Conservation (phyloP, 2,888 invertebrate genomes). For the Erannis defoliaria region DNA sequence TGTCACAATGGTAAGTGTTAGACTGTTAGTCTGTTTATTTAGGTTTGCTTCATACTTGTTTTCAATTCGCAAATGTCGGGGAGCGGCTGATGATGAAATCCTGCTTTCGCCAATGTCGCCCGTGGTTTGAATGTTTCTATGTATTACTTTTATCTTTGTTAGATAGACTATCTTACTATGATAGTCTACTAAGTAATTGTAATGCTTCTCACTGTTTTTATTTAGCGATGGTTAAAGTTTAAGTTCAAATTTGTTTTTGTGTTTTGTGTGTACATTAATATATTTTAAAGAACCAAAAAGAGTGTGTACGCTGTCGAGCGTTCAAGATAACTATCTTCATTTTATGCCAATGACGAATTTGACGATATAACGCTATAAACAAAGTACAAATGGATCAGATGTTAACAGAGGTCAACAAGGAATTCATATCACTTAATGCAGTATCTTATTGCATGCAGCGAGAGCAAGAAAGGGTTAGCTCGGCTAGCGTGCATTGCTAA, state of each 20-base stretch:
- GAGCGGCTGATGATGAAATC: conserved; percentile 33
- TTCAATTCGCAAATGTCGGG: conserved; percentile 30
- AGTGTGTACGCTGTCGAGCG: too few species aligned
- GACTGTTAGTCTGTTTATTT: conserved; percentile 33
- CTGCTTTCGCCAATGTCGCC: conserved; percentile 5
- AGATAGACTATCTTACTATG: too few species aligned
- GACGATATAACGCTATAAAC: too few species aligned
- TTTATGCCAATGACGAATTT: conserved; percentile 2
- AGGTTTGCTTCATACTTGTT: conserved; percentile 52
- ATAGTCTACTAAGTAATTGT: too few species aligned
- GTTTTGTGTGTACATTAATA: too few species aligned
- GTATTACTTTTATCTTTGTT: background rate
- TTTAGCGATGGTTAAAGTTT: too few species aligned
- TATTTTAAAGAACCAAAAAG: too few species aligned
- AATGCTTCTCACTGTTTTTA: too few species aligned
- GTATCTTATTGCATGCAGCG: conserved; percentile 44
- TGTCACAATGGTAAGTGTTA: conserved; percentile 54
- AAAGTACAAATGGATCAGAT: conserved; percentile 30
- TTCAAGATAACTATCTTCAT: background rate
- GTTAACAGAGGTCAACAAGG: conserved; percentile 44
- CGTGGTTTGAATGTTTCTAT: background rate
- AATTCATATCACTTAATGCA: conserved; percentile 45
- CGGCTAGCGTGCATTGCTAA: conserved; percentile 39
- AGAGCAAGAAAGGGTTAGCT: conserved; percentile 33
- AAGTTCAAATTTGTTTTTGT: too few species aligned